These are phyloP conservation scores for Drusus annulatus DNA, from an alignment of 1,140 invertebrate species.

Conservation along the genomic window DNA sequence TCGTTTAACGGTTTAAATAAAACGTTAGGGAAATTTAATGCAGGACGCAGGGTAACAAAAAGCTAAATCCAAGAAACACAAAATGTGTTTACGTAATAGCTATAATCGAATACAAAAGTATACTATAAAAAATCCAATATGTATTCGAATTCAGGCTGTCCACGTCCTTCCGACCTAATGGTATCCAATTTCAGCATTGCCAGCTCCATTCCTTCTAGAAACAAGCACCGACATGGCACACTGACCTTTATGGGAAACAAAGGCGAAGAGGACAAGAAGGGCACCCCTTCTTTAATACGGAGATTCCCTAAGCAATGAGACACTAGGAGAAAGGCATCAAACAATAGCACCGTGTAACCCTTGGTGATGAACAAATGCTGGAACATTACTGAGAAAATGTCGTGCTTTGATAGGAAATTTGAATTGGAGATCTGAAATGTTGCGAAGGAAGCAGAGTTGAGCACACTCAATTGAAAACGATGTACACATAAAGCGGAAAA, in stretches of 20 bases:
- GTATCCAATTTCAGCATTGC: constrained; percentile 24
- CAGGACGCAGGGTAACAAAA: too few species aligned
- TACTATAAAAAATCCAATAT: constrained; percentile 12
- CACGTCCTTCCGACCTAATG: constrained; percentile 23
- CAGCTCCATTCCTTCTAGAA: constrained; percentile 17
- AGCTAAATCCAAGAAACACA: too few species aligned
- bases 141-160: constrained; percentile 33
- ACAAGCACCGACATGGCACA: constrained; percentile 45
- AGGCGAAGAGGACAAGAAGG: constrained; percentile 44
- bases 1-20: too few species aligned
- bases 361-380: too few species aligned
- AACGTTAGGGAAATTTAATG: too few species aligned
- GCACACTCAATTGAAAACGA: constrained; percentile 54
- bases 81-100: neutral
- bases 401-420: neutral
- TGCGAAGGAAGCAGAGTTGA: constrained; percentile 32
- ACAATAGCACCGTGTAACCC: constrained; percentile 20
- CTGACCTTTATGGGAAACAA: constrained; percentile 55
- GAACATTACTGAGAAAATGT: neutral
- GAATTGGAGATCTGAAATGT: neutral
- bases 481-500: constrained; percentile 53
- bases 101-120: constrained; percentile 8
- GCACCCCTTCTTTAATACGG: constrained; percentile 6
- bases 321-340: constrained; percentile 24
- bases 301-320: neutral